phyloP scores from a whole-genome alignment of 2,888 invertebrate genomes.

The Leucoma salicis region DNA sequence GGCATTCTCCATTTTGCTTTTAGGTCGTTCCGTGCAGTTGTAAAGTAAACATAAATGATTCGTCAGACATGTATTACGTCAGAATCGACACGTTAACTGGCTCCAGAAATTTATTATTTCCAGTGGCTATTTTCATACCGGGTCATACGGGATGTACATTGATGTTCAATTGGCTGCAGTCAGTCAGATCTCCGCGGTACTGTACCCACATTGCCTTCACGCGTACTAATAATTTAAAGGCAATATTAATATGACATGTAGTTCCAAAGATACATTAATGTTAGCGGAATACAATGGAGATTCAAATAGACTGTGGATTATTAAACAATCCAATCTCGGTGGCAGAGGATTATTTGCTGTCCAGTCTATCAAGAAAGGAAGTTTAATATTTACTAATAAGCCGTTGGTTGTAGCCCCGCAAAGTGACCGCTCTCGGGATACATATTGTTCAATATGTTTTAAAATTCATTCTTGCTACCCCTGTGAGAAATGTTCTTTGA shows the following conservation, averaged over 20 bases:
- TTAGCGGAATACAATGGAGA: constrained; percentile 31
- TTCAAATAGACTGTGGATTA: constrained; percentile 68
- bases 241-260: constrained; percentile 37
- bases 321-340: constrained; percentile 81
- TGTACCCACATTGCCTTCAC: constrained; percentile 36
- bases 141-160: constrained; percentile 60
- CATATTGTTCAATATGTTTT: constrained; percentile 85
- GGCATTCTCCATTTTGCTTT: background rate
- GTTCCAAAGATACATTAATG: constrained; percentile 17
- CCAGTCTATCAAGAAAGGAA: constrained; percentile 83
- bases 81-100: constrained; percentile 58
- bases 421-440: constrained; percentile 69
- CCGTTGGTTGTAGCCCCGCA: constrained; percentile 86
- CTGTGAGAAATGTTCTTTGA: constrained; percentile 85
- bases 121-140: constrained; percentile 73
- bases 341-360: constrained; percentile 88
- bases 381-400: constrained; percentile 85
- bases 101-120: constrained; percentile 61
- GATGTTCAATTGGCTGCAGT: constrained; percentile 41
- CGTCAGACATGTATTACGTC: constrained; percentile 51
- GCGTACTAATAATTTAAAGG: constrained; percentile 25
- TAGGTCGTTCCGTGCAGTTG: constrained; percentile 25
- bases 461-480: constrained; percentile 53
- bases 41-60: constrained; percentile 49
- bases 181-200: constrained; percentile 53